These are phyloP conservation scores for Rhyacichthys aspro DNA, from an alignment of 2,797 vertebrate species.

Conservation along the genomic window DNA sequence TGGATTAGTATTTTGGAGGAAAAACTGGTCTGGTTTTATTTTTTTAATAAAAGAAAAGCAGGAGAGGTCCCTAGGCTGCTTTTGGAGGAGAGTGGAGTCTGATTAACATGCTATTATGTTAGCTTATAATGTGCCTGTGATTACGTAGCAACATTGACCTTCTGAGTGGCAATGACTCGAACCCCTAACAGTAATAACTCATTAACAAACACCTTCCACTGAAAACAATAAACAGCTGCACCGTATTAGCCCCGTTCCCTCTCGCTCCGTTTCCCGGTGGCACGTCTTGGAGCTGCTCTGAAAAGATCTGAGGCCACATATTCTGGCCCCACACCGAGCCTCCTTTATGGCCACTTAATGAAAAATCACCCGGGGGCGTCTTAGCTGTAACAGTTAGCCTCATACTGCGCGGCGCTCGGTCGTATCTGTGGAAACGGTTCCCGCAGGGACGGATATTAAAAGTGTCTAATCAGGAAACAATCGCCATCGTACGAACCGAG, in stretches of 20 bases:
- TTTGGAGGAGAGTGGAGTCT: too few species aligned
- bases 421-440: conserved; percentile 63
- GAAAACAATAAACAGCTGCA: conserved; percentile 14
- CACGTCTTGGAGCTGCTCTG: conserved; percentile 31
- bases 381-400: conserved; percentile 75
- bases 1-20: too few species aligned
- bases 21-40: too few species aligned
- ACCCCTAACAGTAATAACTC: too few species aligned
- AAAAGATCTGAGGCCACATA: conserved; percentile 67
- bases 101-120: too few species aligned
- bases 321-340: conserved; percentile 82
- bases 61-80: too few species aligned
- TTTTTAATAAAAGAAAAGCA: too few species aligned
- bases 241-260: conserved; percentile 10
- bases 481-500: conserved; percentile 46
- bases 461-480: conserved; percentile 78
- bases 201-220: background rate
- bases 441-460: conserved; percentile 84
- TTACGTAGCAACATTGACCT: too few species aligned
- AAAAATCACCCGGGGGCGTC: conserved; percentile 84
- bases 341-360: conserved; percentile 89
- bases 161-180: too few species aligned
- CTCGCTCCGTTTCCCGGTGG: conserved; percentile 22
- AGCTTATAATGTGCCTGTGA: too few species aligned
- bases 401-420: conserved; percentile 73